Evolutionary conservation across 1,140 invertebrate species (phyloP).

Genomic region (Nomia melanderi): DNA sequence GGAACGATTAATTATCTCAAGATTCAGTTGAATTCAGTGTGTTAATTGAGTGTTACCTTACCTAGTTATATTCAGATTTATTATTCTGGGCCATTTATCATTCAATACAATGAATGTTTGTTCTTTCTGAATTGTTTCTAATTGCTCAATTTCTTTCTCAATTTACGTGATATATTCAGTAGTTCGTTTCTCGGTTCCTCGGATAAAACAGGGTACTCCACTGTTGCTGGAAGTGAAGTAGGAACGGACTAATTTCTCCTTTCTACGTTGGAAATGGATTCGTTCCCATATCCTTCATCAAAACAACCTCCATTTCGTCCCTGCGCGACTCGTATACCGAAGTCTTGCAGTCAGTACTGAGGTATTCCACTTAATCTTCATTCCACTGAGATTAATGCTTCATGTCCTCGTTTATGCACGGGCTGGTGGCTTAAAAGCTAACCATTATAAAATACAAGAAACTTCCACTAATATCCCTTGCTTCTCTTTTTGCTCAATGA

Average conservation of each 20-base stretch:
- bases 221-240: conserved; percentile 24
- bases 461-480: not conserved
- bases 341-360: conserved; percentile 6
- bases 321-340: not conserved
- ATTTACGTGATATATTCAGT: conserved; percentile 7
- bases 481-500: too few species aligned
- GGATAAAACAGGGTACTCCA: conserved; percentile 33
- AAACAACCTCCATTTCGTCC: conserved; percentile 12
- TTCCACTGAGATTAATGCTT: not conserved
- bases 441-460: not conserved
- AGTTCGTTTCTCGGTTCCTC: conserved; percentile 14
- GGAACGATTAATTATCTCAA: too few species aligned
- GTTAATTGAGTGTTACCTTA: too few species aligned
- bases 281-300: conserved; percentile 24
- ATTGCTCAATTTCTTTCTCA: not conserved
- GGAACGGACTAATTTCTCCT: conserved; percentile 20
- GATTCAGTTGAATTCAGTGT: too few species aligned
- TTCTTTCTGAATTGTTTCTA: not conserved
- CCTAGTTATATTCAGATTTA: too few species aligned
- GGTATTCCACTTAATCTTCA: conserved; percentile 24
- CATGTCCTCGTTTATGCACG: not conserved
- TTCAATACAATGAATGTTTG: too few species aligned
- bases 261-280: conserved; percentile 25
- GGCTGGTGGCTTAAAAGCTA: not conserved
- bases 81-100: too few species aligned